These are phyloP conservation scores for Chloroceryle inda DNA, from an alignment of 2,797 vertebrate species.

Conservation along the genomic window DNA sequence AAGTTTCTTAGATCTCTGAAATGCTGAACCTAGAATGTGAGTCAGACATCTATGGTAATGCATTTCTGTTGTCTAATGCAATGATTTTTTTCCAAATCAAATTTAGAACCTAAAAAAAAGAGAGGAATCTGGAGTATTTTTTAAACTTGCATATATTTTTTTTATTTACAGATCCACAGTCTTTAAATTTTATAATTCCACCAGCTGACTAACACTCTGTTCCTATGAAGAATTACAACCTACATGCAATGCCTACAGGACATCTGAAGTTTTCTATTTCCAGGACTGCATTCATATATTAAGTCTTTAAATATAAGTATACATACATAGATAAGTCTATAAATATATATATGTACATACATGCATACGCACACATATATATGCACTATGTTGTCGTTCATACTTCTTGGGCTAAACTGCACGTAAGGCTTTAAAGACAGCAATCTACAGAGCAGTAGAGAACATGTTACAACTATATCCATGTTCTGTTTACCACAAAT, in stretches of 20 bases:
- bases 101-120: neutral
- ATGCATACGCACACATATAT: neutral
- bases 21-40: neutral
- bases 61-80: neutral
- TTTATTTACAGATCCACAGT: neutral
- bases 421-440: neutral
- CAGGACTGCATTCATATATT: neutral
- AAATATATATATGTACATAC: neutral
- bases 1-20: neutral
- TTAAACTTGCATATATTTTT: neutral
- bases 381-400: neutral
- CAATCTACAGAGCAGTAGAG: neutral
- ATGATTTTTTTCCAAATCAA: neutral
- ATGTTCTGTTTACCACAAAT: neutral
- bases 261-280: neutral
- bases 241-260: neutral
- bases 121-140: neutral
- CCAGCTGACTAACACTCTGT: neutral
- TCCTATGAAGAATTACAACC: neutral
- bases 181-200: neutral
- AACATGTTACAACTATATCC: accelerated
- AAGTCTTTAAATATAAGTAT: neutral
- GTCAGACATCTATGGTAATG: neutral
- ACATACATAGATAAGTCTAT: neutral
- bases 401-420: neutral